phyloP scores from a whole-genome alignment of 2,888 invertebrate genomes.

The Monoplex corrugatus region DNA sequence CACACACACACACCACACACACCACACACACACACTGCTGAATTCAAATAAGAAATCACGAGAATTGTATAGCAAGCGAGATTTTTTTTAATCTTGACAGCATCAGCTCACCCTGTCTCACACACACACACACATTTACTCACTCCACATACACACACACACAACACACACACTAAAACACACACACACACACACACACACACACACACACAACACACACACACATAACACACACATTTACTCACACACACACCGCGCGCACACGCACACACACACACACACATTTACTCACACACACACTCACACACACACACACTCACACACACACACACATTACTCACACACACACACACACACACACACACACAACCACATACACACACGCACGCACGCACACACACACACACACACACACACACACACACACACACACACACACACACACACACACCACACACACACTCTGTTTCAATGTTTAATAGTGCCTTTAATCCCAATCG shows the following conservation, averaged over 20 bases:
- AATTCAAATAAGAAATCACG: too few relatives aligned
- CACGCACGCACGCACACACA: slow-evolving; percentile 20
- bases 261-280: too few relatives aligned
- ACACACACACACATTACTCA: background rate
- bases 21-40: background rate
- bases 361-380: background rate
- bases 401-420: slow-evolving; percentile 20
- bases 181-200: background rate
- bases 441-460: background rate
- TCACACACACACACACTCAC: background rate
- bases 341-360: background rate
- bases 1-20: slow-evolving; percentile 17
- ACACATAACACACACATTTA: background rate
- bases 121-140: too few relatives aligned
- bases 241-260: background rate
- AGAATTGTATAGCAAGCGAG: too few relatives aligned
- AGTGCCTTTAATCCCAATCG: too few relatives aligned
- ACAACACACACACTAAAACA: too few relatives aligned
- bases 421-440: slow-evolving; percentile 31
- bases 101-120: too few relatives aligned
- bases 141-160: too few relatives aligned
- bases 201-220: background rate
- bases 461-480: too few relatives aligned
- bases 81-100: too few relatives aligned
- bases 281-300: too few relatives aligned